Percentiles rank a stretch among this genome's conserved stretches.
phyloP scores from a whole-genome alignment of 92 coral and sea anemone genomes.

The Zoanthus solanderi region DNA sequence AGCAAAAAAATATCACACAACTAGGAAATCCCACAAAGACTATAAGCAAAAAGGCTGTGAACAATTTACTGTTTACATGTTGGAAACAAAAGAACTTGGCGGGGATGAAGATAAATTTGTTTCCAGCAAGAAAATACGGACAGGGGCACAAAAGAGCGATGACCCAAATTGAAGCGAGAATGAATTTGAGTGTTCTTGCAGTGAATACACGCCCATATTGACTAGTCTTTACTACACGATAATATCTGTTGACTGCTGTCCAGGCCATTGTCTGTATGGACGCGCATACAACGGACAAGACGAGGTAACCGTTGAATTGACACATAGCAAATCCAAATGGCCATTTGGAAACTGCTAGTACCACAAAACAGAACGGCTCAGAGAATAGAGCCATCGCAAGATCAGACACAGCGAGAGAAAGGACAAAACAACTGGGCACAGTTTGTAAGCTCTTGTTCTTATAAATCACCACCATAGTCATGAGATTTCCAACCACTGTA shows the following conservation, averaged over 20 bases:
- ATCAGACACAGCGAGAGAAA: constrained; percentile 75
- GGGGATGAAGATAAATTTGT: constrained; percentile 70
- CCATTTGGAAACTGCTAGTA: constrained; percentile 55
- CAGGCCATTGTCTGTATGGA: constrained; percentile 69
- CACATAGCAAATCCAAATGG: constrained; percentile 67
- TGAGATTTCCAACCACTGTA: constrained; percentile 59
- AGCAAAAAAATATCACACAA: constrained; percentile 52
- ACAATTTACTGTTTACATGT: constrained; percentile 35
- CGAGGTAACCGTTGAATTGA: constrained; percentile 68
- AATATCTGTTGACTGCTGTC: constrained; percentile 74
- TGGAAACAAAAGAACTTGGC: constrained; percentile 69
- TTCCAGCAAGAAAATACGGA: constrained; percentile 67
- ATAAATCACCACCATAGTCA: constrained; percentile 58
- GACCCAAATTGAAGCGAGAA: constrained; percentile 56
- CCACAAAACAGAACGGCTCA: constrained; percentile 54
- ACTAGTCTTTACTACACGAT: constrained; percentile 62
- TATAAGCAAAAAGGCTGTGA: constrained; percentile 43
- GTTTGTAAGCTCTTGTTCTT: constrained; percentile 56
- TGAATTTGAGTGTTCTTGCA: constrained; percentile 19
- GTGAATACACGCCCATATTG: constrained; percentile 63
- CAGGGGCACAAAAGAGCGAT: constrained; percentile 46
- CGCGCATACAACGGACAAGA: constrained; percentile 51
- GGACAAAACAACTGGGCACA: constrained; percentile 58
- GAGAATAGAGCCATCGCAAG: constrained; percentile 56
- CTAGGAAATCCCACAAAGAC: constrained; percentile 60